Conservation (phyloP, 1,140 invertebrate genomes). For the Drosophila pruinosa region DNA sequence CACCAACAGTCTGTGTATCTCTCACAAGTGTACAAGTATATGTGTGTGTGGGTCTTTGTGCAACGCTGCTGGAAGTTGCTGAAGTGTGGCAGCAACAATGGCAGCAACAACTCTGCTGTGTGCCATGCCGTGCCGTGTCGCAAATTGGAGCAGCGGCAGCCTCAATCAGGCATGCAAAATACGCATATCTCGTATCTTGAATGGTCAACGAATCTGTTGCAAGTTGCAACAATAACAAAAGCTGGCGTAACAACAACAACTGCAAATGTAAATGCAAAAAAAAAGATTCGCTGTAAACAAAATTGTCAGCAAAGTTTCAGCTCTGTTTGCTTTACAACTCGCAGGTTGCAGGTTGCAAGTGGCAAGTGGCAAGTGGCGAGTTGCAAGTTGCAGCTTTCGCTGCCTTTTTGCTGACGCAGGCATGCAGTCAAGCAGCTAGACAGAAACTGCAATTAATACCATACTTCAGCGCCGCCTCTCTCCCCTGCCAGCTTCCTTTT, state of each 20-base stretch:
- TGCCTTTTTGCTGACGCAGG: background rate
- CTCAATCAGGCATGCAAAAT: slow-evolving; percentile 46
- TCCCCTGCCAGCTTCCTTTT: background rate
- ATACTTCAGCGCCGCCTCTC: background rate
- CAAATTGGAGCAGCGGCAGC: slow-evolving; percentile 38
- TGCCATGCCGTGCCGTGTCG: slow-evolving; percentile 23
- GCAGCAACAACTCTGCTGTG: slow-evolving; percentile 9
- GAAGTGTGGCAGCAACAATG: slow-evolving; percentile 53
- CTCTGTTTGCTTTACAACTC: slow-evolving; percentile 21
- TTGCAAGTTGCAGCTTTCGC: slow-evolving; percentile 24
- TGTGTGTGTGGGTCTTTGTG: slow-evolving; percentile 40
- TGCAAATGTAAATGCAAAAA: background rate
- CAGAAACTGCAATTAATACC: slow-evolving; percentile 29
- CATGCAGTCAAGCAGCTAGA: no score
- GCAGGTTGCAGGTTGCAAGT: background rate
- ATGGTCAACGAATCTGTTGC: slow-evolving; percentile 23
- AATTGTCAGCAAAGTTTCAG: slow-evolving; percentile 33
- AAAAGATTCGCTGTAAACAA: background rate
- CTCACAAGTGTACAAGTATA: background rate
- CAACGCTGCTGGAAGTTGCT: slow-evolving; percentile 61
- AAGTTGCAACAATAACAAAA: background rate
- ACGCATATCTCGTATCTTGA: slow-evolving; percentile 38
- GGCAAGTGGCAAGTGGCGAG: background rate
- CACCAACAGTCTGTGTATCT: background rate
- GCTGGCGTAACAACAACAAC: background rate